Evolutionary conservation across 2,113 vertebrate genomes (phyloP), one percentile per base, ranked within the genome.

Genomic region (Callionymus lyra): DNA sequence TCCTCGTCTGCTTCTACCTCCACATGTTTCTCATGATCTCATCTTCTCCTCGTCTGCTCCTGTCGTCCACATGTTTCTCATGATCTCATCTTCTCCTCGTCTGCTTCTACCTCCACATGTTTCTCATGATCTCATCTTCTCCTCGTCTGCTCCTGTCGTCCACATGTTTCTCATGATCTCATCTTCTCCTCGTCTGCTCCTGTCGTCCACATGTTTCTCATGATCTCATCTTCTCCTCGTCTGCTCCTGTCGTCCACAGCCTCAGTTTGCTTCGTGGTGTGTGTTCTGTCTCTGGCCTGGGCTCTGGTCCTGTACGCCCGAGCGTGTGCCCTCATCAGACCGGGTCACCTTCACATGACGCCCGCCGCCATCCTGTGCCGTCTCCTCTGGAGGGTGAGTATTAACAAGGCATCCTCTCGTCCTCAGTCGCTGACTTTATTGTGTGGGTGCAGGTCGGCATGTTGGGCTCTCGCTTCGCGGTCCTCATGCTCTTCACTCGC

Each of bases 381-480:
- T 67, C 82, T 91, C 44, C 74, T 93, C 33, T 91, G 91, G 91
- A 82, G 91, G 77, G 87, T 69, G 10, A 75, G 86, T 46, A 84
- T 80, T 73, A 2, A 34, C 11, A 19, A 15, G 36, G 36, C 36
- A 38, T 18, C 18, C 4, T 41, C 6, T 41, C 21, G 10, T 27
- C 8, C 38, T 17, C 2, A 10, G 13, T 9, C 36, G 10, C 9
- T 15, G 14, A 38, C 16, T 38, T 14, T 38, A 9, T 50, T 44
- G 11, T 72, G 19, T 63, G n/a, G 57, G 16, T 6, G 31, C 69
- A 83, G 81, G 59, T 83, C 1, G 68, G 87, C 36, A 91, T 92
- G 89, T 44, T 91, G 60, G 87, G 84, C 0, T 82, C 88, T 9
- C 81, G 90, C 2, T 74, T 89, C 19, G 75, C 87, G 38, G 79